Base-by-base conservation (phyloP, 2,888 invertebrate species). In the Pheosia gnoma region DNA sequence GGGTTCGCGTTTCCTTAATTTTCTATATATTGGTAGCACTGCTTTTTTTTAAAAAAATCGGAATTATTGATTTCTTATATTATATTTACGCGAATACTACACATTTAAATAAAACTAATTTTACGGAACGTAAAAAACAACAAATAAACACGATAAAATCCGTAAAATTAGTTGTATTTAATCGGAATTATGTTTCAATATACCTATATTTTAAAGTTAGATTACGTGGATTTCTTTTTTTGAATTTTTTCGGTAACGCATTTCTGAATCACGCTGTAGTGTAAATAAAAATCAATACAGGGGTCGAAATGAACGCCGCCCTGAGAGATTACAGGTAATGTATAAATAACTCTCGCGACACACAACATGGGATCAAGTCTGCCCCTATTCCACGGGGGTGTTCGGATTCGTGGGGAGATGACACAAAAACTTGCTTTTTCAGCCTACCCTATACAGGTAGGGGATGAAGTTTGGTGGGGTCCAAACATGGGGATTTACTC, bases 311-410 rank as follows among this genome's bases (percentile, higher is more conserved):
- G 61, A 43, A 53, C 51, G 47, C 25, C 51, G 68, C 66, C 68
- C 62, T 66, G 37, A 3, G 62, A 66, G 77, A 69, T 74, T 59
- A 64, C 47, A 37, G 65, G 67, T 58, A 68, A 62, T 63, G 75
- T 82, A 81, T 83, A 83, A 83, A 83, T 82, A 81, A 80, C 82
- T 77, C 74, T 59, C 65, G 61, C 62, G 60, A 70, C 75, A 79
- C 76, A 75, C 79, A 77, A 76, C 66, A 70, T 54, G 70, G 76
- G 80, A 76, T 80, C 76, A 77, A 65, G 68, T 43, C 54, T 47
- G 38, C 37, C 25, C 53, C 53, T 53, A 53, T 53, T 11, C 37
- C 11, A 53, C 1, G 53, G 25, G 53, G 53, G 53, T 53, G 63
- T 59, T 60, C 63, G 62, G 53, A 61, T 63, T 71, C 68, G 69